phyloP scores from a whole-genome alignment of 1,140 invertebrate species.

The Diorhabda carinulata region DNA sequence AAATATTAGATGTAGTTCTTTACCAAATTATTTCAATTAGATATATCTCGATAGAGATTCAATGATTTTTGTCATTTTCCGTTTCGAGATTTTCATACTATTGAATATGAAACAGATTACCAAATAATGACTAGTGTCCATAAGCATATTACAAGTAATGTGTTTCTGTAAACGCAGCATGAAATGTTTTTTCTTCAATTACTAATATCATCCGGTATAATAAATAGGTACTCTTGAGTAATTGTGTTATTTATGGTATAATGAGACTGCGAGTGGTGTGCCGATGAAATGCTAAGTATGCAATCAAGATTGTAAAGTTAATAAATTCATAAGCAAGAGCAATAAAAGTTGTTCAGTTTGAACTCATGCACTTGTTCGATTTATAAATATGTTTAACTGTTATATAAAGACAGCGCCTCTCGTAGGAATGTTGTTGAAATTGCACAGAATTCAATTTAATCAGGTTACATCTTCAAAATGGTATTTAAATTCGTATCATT shows the following conservation, averaged over 20 bases:
- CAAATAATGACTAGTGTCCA: too few species aligned
- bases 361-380: neutral
- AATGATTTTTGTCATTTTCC: too few species aligned
- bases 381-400: neutral
- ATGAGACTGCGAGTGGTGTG: neutral
- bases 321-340: constrained; percentile 2
- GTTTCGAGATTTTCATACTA: too few species aligned
- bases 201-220: neutral
- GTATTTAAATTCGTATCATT: too few species aligned
- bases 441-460: neutral
- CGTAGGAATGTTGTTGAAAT: neutral
- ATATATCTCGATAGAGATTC: too few species aligned
- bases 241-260: constrained; percentile 3
- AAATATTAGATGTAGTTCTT: too few species aligned
- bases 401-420: neutral
- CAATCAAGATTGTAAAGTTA: constrained; percentile 1
- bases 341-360: neutral
- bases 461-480: too few species aligned
- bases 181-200: too few species aligned
- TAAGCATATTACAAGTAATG: too few species aligned
- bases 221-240: constrained; percentile 2
- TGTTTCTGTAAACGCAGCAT: too few species aligned
- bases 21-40: too few species aligned
- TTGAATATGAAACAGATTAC: too few species aligned
- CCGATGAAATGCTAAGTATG: constrained; percentile 2